phyloP scores from a whole-genome alignment of 2,888 invertebrate species.

The Gastrophysa polygoni region DNA sequence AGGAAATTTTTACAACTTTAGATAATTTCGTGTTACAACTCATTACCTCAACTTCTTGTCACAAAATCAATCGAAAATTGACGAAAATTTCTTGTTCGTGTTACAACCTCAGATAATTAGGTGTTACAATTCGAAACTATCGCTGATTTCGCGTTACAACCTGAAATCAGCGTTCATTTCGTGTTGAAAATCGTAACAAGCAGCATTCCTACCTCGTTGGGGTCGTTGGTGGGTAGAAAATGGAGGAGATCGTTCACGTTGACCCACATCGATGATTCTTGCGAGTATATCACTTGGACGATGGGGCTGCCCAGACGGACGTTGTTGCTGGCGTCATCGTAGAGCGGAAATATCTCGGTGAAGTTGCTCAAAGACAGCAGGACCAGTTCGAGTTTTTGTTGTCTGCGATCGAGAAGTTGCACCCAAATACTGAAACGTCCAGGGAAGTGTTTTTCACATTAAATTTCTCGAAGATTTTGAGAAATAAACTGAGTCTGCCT shows the following conservation, averaged over 20 bases:
- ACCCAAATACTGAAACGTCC: conserved; percentile 78
- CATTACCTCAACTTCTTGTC: too few species aligned
- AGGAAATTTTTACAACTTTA: too few species aligned
- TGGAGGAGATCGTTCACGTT: conserved; percentile 91
- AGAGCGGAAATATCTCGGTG: conserved; percentile 63
- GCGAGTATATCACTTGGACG: conserved; percentile 67
- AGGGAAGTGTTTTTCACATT: conserved; percentile 5
- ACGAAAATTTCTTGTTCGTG: too few species aligned
- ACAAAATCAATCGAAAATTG: too few species aligned
- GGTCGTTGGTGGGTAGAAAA: conserved; percentile 69
- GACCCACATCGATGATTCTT: conserved; percentile 84
- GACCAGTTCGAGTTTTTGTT: conserved; percentile 83
- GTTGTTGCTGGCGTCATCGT: conserved; percentile 54
- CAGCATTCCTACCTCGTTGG: conserved; percentile 35
- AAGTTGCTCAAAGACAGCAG: conserved; percentile 84
- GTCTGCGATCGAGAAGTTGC: conserved; percentile 86
- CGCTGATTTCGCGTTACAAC: too few species aligned
- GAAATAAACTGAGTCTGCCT: too few species aligned
- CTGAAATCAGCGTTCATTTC: too few species aligned
- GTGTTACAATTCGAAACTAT: too few species aligned
- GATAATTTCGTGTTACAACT: too few species aligned
- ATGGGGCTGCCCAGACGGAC: conserved; percentile 56
- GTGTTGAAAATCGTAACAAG: background rate
- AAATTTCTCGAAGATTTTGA: too few species aligned
- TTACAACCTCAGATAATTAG: too few species aligned